These are phyloP conservation scores for Potamilus streckersoni DNA, from an alignment of 1,140 invertebrate genomes.

Conservation along the genomic window DNA sequence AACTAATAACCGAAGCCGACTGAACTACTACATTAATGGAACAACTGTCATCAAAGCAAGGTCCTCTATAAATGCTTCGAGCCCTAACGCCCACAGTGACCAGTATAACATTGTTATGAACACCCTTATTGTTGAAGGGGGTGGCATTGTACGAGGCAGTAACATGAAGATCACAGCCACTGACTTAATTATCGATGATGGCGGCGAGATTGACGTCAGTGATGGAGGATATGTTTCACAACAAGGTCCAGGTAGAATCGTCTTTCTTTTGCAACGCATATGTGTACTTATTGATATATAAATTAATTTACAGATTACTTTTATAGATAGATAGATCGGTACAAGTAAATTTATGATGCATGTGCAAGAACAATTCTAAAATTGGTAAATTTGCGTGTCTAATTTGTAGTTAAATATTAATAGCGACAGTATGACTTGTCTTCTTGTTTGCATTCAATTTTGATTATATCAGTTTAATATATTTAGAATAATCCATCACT, in stretches of 20 bases:
- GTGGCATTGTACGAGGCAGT: conserved; percentile 45
- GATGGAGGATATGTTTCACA: conserved; percentile 50
- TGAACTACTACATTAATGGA: conserved; percentile 48
- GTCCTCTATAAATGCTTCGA: conserved; percentile 49
- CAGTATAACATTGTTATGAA: conserved; percentile 45
- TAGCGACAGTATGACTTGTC: no score
- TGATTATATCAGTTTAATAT: no score
- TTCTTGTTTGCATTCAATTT: no score
- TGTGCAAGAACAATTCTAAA: no score
- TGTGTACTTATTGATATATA: no score
- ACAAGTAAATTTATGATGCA: no score
- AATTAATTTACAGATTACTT: no score
- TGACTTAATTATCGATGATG: conserved; percentile 52
- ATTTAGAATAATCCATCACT: no score
- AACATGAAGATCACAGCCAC: conserved; percentile 44
- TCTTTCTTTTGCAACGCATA: neutral
- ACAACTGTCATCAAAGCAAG: conserved; percentile 50
- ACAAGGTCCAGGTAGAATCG: conserved; percentile 40
- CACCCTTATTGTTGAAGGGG: conserved; percentile 48
- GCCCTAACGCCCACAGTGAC: conserved; percentile 47
- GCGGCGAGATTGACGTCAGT: conserved; percentile 51
- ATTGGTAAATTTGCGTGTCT: no score
- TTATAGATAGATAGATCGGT: no score
- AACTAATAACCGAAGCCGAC: conserved; percentile 35
- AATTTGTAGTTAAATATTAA: no score